phyloP scores from a whole-genome alignment of 2,113 vertebrate genomes.

The Sorex araneus region DNA sequence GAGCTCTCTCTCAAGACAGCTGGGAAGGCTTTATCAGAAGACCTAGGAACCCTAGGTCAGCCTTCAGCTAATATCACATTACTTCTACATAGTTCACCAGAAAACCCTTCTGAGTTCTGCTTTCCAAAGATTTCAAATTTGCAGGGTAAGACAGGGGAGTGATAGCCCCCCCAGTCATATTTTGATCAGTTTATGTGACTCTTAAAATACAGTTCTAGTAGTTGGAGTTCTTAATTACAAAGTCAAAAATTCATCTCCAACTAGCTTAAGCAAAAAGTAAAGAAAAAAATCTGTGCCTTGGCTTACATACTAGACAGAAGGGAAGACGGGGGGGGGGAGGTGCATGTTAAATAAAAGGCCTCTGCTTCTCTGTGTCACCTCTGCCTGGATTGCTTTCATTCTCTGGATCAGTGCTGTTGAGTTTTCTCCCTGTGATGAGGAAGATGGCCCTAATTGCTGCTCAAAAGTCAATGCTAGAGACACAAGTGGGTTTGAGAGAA shows the following conservation, averaged over 20 bases:
- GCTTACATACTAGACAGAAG: too few relatives aligned
- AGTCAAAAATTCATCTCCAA: conserved; percentile 38
- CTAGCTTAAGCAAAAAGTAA: background rate
- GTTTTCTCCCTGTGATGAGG: background rate
- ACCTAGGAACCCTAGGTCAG: background rate
- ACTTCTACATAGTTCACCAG: background rate
- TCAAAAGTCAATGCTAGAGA: too few relatives aligned
- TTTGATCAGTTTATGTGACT: background rate
- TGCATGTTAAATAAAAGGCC: background rate
- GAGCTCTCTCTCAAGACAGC: background rate
- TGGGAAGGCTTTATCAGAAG: background rate
- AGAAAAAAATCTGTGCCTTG: background rate
- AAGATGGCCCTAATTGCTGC: background rate
- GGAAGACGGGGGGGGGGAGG: too few relatives aligned
- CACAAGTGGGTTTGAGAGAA: too few relatives aligned
- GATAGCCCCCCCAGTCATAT: too few relatives aligned
- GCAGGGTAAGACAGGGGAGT: conserved; percentile 4
- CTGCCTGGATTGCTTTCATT: background rate
- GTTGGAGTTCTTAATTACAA: conserved; percentile 22
- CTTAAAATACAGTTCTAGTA: conserved; percentile 3
- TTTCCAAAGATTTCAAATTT: background rate
- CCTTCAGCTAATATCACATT: background rate
- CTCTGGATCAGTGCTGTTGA: background rate
- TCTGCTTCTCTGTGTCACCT: background rate
- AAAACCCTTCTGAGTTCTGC: background rate